These are phyloP conservation scores for Myotis yumanensis DNA, from an alignment of 2,113 vertebrate species.

Conservation along the genomic window DNA sequence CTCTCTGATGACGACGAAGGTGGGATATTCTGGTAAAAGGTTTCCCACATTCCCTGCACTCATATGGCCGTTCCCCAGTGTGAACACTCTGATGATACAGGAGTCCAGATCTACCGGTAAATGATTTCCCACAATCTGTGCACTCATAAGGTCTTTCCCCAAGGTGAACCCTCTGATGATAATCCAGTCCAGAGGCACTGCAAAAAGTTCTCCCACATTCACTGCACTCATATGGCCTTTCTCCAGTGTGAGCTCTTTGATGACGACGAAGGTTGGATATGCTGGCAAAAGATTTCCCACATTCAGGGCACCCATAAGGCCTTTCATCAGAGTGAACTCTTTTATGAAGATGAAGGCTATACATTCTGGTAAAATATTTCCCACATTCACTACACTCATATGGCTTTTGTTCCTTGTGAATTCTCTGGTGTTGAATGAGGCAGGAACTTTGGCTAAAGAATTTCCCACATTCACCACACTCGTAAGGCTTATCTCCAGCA, in stretches of 20 bases:
- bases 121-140: too few relatives aligned
- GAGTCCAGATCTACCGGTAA: not conserved
- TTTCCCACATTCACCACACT: slow-evolving; percentile 11
- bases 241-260: not conserved
- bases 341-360: too few relatives aligned
- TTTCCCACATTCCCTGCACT: not conserved
- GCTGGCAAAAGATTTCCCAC: not conserved
- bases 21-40: not conserved
- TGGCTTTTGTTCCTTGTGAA: not conserved
- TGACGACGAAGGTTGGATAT: not conserved
- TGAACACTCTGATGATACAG: not conserved
- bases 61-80: not conserved
- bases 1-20: too few relatives aligned
- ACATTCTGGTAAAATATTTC: not conserved
- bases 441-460: not conserved
- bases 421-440: too few relatives aligned
- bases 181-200: not conserved
- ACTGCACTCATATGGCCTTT: not conserved
- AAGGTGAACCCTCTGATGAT: not conserved
- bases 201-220: not conserved
- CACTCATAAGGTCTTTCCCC: not conserved
- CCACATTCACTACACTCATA: not conserved
- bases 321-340: not conserved
- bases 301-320: not conserved
- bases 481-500: not conserved